These are phyloP conservation scores for Drosophila asahinai DNA, from an alignment of 1,140 invertebrate genomes.

Conservation along the genomic window DNA sequence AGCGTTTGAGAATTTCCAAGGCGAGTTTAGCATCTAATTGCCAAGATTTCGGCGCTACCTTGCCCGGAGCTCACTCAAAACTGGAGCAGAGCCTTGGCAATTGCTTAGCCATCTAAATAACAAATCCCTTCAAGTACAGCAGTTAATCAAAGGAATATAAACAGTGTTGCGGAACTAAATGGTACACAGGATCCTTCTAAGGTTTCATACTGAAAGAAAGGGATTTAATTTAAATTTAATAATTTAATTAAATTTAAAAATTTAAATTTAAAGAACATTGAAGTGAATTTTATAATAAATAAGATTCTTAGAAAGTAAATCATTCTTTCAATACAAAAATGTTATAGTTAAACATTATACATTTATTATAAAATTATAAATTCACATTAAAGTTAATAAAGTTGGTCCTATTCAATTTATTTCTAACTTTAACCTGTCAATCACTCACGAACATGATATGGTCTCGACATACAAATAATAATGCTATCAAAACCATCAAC, in stretches of 20 bases:
- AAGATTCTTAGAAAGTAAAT: too few species aligned
- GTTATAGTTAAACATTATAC: too few species aligned
- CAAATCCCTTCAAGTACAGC: slow-evolving; percentile 12
- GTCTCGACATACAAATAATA: not conserved
- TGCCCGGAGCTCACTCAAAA: slow-evolving; percentile 28
- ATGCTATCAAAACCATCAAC: slow-evolving; percentile 8
- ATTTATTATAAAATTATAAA: too few species aligned
- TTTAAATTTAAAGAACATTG: too few species aligned
- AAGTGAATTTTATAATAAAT: too few species aligned
- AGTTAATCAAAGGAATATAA: slow-evolving; percentile 15
- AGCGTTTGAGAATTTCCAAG: slow-evolving; percentile 75
- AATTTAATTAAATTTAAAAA: too few species aligned
- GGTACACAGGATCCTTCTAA: not conserved
- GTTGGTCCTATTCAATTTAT: not conserved
- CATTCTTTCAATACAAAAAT: too few species aligned
- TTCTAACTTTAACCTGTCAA: not conserved
- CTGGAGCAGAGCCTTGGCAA: slow-evolving; percentile 29
- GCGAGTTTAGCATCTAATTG: slow-evolving; percentile 55
- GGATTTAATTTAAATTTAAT: too few species aligned
- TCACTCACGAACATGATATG: not conserved
- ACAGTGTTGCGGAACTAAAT: not conserved
- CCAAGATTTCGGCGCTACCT: slow-evolving; percentile 33
- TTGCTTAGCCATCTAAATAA: slow-evolving; percentile 6
- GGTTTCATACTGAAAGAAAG: too few species aligned
- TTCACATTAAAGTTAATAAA: too few species aligned